Evolutionary conservation across 1,140 invertebrate species (phyloP).

Genomic region (Asbolus verrucosus): DNA sequence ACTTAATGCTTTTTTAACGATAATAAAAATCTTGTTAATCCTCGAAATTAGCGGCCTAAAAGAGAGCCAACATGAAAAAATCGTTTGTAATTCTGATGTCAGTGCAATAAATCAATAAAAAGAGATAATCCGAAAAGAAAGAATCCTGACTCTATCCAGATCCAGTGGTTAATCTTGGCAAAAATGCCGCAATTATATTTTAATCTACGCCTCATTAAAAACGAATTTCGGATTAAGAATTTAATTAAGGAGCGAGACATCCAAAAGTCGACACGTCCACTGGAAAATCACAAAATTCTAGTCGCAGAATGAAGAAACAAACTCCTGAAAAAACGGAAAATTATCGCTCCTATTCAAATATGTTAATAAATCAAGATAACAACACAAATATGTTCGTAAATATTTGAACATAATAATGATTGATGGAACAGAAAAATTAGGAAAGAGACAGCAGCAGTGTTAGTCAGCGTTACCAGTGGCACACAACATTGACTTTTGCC

Average conservation of each 20-base stretch:
- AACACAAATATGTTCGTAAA: slow-evolving; percentile 1
- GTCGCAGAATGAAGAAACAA: background rate
- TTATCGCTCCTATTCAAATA: slow-evolving; percentile 6
- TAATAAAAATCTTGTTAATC: background rate
- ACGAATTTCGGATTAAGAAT: no score
- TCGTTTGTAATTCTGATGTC: background rate
- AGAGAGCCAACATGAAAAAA: no score
- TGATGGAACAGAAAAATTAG: no score
- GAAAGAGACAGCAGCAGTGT: background rate
- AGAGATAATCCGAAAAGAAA: no score
- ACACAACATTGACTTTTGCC: slow-evolving; percentile 35
- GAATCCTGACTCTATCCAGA: no score
- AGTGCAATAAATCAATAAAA: background rate
- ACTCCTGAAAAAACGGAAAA: slow-evolving; percentile 8
- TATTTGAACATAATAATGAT: slow-evolving; percentile 2
- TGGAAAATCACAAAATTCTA: background rate
- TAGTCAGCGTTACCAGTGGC: slow-evolving; percentile 36
- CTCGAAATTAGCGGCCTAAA: background rate
- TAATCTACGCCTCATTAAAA: no score
- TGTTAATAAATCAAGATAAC: slow-evolving; percentile 24
- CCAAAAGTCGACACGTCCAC: background rate
- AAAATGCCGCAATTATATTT: no score
- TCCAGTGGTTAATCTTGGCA: no score
- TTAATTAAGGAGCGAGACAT: background rate
- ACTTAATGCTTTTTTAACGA: no score